Base-by-base conservation (phyloP, 2,888 invertebrate genomes). In the Aphrophora alni region DNA sequence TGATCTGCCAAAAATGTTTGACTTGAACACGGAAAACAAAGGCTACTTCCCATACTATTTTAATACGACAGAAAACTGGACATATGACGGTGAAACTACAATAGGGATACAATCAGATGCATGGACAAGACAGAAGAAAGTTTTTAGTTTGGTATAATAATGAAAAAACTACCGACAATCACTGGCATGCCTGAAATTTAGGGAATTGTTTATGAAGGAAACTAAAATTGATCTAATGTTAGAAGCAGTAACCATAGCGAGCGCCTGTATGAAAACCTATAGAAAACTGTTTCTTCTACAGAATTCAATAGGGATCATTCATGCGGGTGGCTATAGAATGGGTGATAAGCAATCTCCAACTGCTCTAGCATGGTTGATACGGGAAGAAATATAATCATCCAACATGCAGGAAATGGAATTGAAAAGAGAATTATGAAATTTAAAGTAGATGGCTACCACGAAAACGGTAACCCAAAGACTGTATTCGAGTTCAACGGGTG, bases 1-100 rank as follows among this genome's bases (percentile, higher is more conserved):
- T n/a, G n/a, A 78, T 27, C 33, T 86, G 8, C 85, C 86, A 1
- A 85, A 85, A 83, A 83, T 85, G 8, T 85, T 87, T 77, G 33
- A 33, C 8, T 33, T 33, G 33, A 33, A 33, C 8, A 33, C 8
- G 8, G 33, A 33, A 33, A 5, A 8, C 8, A 33, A 33, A 8
- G 33, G 33, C 8, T 33, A 33, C 8, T 33, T 33, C 8, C 33
- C 33, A 33, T 8, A 33, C 8, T 33, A 33, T 8, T 33, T 33
- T 8, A 33, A 33, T 33, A 33, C 3, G 8, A 5, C 8, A 33
- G 3, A 33, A 33, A 33, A 33, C 8, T 33, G 33, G 33, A 8
- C 3, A 3, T 33, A 33, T 33, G 8, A 5, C 33, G 33, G 5
- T 33, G 33, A 33, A 8, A 33, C 8, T 5, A 5, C 33, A 33